phyloP scores from a whole-genome alignment of 2,113 vertebrate species.

The Platysteira castanea region DNA sequence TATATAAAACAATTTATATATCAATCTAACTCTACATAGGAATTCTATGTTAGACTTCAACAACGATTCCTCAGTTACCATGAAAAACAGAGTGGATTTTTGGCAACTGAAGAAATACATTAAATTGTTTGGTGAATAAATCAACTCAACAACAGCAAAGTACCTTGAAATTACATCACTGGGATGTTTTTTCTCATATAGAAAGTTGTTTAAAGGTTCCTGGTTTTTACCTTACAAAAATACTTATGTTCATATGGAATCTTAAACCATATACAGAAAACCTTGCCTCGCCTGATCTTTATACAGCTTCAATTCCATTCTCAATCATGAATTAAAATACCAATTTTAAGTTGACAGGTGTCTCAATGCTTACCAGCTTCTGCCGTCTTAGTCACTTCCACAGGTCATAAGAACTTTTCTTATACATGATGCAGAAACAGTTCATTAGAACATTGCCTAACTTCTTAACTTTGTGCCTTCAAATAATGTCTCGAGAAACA shows the following conservation, averaged over 20 bases:
- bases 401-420: not conserved
- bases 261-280: not conserved
- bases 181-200: not conserved
- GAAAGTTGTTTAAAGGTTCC: not conserved
- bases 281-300: not conserved
- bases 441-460: not conserved
- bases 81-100: not conserved
- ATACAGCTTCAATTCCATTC: not conserved
- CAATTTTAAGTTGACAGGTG: not conserved
- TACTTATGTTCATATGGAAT: not conserved
- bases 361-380: not conserved
- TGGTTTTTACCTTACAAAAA: not conserved
- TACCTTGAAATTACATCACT: not conserved
- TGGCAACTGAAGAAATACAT: not conserved
- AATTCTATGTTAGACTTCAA: not conserved
- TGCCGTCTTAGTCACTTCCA: not conserved
- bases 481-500: not conserved
- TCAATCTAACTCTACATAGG: not conserved
- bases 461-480: not conserved
- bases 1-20: not conserved
- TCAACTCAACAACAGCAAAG: not conserved
- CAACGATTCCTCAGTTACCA: not conserved
- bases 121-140: not conserved
- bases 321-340: not conserved
- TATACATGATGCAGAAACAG: not conserved